Evolutionary conservation across 2,888 invertebrate genomes (phyloP).

Genomic region (Arenicola marina): DNA sequence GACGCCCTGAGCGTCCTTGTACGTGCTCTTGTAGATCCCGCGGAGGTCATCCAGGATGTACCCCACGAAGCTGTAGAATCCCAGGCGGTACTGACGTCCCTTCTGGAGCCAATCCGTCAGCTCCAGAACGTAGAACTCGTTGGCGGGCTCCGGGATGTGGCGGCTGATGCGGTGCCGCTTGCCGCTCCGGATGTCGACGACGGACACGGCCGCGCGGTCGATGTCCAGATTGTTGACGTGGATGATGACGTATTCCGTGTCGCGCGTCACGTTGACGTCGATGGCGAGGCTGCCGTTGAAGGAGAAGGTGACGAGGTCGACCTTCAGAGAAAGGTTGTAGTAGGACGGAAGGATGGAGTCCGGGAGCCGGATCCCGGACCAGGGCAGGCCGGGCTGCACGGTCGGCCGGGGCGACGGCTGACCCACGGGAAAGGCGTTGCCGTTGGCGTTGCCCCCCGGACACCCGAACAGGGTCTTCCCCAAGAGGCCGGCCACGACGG

Average conservation of each 20-base stretch:
- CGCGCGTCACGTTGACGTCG: conserved; percentile 6
- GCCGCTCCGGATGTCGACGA: conserved; percentile 7
- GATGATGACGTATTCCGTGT: conserved; percentile 27
- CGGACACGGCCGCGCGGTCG: conserved; percentile 10
- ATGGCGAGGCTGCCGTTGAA: conserved; percentile 33
- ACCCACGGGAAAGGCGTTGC: background rate
- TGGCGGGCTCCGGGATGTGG: conserved; percentile 1
- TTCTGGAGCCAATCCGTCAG: conserved; percentile 15
- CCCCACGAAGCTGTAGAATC: conserved; percentile 26
- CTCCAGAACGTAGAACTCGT: conserved; percentile 33
- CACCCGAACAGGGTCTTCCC: background rate
- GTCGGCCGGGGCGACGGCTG: conserved; percentile 17
- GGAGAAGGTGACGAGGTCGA: conserved; percentile 29
- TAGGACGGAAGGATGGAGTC: conserved; percentile 25
- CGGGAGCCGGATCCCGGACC: conserved; percentile 33
- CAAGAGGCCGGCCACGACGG: conserved; percentile 17
- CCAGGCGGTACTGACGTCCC: conserved; percentile 18
- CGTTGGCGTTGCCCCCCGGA: background rate
- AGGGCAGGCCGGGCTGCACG: conserved; percentile 24
- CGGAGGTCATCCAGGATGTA: conserved; percentile 28
- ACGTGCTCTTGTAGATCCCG: conserved; percentile 35
- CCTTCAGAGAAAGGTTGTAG: conserved; percentile 26
- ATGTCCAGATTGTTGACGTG: conserved; percentile 28
- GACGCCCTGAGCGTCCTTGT: conserved; percentile 28
- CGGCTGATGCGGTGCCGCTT: background rate